Conservation (phyloP, 2,888 invertebrate genomes). For the Noctua fimbriata region DNA sequence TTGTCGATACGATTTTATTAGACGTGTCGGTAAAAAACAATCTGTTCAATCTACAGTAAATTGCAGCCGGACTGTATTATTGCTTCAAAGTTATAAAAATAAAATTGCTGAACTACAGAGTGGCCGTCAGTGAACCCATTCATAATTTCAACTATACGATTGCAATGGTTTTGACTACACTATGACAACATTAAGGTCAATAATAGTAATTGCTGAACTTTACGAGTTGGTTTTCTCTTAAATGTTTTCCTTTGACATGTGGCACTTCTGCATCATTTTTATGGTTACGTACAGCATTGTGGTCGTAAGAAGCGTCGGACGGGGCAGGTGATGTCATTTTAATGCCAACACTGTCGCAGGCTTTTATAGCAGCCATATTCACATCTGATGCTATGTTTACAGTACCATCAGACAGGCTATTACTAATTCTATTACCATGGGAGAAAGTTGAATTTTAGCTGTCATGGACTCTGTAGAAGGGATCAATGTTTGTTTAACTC, state of each 20-base stretch:
- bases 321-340: slow-evolving; percentile 71
- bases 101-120: background rate
- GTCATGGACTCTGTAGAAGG: background rate
- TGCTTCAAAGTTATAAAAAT: background rate
- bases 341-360: slow-evolving; percentile 67
- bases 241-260: slow-evolving; percentile 5
- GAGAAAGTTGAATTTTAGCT: slow-evolving; percentile 44
- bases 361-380: slow-evolving; percentile 59
- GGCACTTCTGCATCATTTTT: slow-evolving; percentile 29
- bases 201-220: background rate
- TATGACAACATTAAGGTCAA: background rate
- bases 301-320: slow-evolving; percentile 50
- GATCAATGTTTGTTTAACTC: slow-evolving; percentile 49
- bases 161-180: background rate
- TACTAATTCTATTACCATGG: slow-evolving; percentile 44
- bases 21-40: background rate
- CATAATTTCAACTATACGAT: background rate
- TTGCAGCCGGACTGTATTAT: background rate
- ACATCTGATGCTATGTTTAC: slow-evolving; percentile 55
- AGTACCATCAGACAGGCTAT: slow-evolving; percentile 19
- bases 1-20: background rate
- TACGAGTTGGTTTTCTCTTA: background rate
- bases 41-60: background rate
- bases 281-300: slow-evolving; percentile 34
- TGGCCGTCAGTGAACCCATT: background rate